Conservation (phyloP, 2,888 invertebrate species). For the Lasioglossum oenotherae region DNA sequence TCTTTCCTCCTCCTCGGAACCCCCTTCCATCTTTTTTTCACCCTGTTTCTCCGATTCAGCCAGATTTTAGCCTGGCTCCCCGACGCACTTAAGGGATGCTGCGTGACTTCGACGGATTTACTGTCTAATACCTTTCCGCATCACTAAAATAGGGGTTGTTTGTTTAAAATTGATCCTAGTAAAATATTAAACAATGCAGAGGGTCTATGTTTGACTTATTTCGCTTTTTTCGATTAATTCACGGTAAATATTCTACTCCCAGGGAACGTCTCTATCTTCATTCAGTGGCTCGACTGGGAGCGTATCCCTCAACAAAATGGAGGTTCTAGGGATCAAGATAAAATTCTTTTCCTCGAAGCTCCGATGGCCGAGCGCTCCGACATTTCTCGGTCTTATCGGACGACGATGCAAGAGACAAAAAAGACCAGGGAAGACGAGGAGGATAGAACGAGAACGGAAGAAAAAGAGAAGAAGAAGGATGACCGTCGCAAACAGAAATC, state of each 20-base stretch:
- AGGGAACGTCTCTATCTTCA: background rate
- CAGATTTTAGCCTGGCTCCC: no score
- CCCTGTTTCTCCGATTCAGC: background rate
- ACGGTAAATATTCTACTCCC: background rate
- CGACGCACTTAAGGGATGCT: no score
- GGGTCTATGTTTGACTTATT: no score
- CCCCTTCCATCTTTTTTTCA: background rate
- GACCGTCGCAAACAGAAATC: background rate
- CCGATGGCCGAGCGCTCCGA: background rate
- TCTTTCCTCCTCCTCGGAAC: background rate
- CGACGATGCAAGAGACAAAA: background rate
- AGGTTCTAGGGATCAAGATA: slow-evolving; percentile 7
- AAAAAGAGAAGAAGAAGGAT: background rate
- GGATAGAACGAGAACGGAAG: background rate
- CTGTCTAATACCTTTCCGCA: no score
- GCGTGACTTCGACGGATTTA: no score
- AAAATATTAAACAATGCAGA: no score
- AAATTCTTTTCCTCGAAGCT: slow-evolving; percentile 1
- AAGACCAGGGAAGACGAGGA: background rate
- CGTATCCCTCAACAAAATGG: background rate
- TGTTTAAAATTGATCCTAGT: no score
- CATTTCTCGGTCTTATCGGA: slow-evolving; percentile 2
- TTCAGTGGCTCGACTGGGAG: background rate
- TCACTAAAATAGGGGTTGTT: no score
- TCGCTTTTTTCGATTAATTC: background rate